These are phyloP conservation scores for Nowickia ferox DNA, from an alignment of 2,888 invertebrate species.

Conservation along the genomic window DNA sequence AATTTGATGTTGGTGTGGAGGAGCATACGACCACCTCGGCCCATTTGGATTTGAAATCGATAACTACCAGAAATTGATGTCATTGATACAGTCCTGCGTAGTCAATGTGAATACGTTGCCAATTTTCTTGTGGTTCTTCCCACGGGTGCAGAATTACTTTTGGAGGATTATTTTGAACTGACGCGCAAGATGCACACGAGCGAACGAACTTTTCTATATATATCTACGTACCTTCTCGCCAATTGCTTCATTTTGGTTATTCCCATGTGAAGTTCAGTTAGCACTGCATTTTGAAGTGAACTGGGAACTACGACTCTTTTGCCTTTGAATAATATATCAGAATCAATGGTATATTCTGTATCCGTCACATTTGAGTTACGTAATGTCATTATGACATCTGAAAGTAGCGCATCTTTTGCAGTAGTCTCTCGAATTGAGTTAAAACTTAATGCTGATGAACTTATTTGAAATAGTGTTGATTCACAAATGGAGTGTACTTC, in stretches of 20 bases:
- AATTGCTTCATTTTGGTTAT: conserved; percentile 75
- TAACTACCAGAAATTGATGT: conserved; percentile 41
- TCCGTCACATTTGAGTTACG: background rate
- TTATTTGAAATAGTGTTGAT: background rate
- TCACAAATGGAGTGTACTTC: background rate
- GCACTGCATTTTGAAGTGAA: conserved; percentile 63
- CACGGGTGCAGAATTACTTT: conserved; percentile 54
- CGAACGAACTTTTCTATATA: background rate
- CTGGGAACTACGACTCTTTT: conserved; percentile 67
- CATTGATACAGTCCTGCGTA: conserved; percentile 54
- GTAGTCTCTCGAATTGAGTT: background rate
- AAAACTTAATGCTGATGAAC: background rate
- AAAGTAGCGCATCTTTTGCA: background rate
- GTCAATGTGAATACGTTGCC: conserved; percentile 62
- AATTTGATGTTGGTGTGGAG: conserved; percentile 47
- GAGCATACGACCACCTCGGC: conserved; percentile 41
- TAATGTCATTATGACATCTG: too few species aligned
- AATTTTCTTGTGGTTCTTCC: conserved; percentile 60
- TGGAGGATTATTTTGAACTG: conserved; percentile 1
- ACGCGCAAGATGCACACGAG: background rate
- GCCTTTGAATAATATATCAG: conserved; percentile 59
- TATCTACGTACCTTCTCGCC: background rate
- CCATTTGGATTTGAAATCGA: conserved; percentile 62
- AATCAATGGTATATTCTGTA: background rate
- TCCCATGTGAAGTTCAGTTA: conserved; percentile 74